Base-by-base conservation (phyloP, 1,140 invertebrate species). In the Galleria mellonella region DNA sequence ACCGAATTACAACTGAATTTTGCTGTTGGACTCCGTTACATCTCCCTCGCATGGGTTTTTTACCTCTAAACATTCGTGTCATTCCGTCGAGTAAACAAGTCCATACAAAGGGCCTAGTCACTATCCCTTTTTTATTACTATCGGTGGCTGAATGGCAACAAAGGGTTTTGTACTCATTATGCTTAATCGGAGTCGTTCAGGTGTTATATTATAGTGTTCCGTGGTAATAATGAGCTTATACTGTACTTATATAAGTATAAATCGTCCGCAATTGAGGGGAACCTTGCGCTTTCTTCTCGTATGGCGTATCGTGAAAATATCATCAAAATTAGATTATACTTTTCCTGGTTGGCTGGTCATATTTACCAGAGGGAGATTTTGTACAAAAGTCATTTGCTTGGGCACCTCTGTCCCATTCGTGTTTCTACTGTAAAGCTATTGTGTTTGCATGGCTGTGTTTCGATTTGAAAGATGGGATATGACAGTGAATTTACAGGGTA, bases 61-160 rank as follows among this genome's bases (percentile, higher is more conserved):
- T 78, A 52, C 62, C 49, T 62, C 60, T 62, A 72, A 73, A 72
- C 75, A 71, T 79, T 72, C 72, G 64, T 72, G 64, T 83, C 72
- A 76, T 67, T 79, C 72, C 64, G 57, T 42, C 55, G 57, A 70
- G 70, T 74, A 83, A 83, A 77, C 71, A 76, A 61, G 55, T 64
- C 50, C 41, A 61, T 44, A 72, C 68, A 78, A 83, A 72, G 56
- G 64, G 54, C 50, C 47, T 48, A 71, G 66, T 73, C 66, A 72
- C 60, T 62, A 67, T 73, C 69, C 72, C 65, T 77, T 72, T 81
- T 69, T 71, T 76, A 82, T 78, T 82, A 82, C 77, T 69, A 75
- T 74, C 73, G 47, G 67, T 71, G 67, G 71, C 55, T 78, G 71
- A 78, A 78, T 77, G 46, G 51, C 47, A 52, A 79, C 73, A 79